phyloP scores from a whole-genome alignment of 2,113 vertebrate genomes.

The Heterotilapia buettikoferi region DNA sequence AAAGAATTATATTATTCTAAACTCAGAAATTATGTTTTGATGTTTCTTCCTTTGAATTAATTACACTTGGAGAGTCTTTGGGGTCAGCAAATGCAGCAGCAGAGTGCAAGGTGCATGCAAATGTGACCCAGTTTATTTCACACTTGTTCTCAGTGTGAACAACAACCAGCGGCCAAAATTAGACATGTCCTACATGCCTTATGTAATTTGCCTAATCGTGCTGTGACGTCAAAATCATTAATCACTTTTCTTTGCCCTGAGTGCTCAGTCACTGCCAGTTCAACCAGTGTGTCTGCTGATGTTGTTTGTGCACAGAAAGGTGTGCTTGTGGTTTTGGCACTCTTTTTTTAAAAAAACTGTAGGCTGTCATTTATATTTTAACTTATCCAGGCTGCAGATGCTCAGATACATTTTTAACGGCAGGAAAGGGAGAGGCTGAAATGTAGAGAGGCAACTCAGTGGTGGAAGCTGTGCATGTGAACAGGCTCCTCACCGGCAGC shows the following conservation, averaged over 20 bases:
- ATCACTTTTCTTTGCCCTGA: neutral
- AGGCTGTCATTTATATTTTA: constrained; percentile 38
- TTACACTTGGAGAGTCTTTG: neutral
- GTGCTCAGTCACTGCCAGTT: neutral
- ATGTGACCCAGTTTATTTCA: constrained; percentile 38
- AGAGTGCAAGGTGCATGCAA: constrained; percentile 30
- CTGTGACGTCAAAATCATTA: constrained; percentile 25
- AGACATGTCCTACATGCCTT: constrained; percentile 36
- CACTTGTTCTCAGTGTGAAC: neutral
- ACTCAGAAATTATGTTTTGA: neutral
- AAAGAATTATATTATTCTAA: constrained; percentile 45
- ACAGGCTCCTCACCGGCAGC: constrained; percentile 17
- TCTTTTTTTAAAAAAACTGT: neutral
- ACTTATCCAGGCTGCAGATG: neutral
- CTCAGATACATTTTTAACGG: constrained; percentile 37
- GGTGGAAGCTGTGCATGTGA: constrained; percentile 14
- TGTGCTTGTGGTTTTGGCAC: neutral
- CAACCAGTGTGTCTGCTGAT: neutral
- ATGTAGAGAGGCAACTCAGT: neutral
- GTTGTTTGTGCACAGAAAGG: neutral
- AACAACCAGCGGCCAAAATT: constrained; percentile 20
- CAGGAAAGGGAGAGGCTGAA: neutral
- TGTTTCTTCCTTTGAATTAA: constrained; percentile 18
- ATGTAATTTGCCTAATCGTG: constrained; percentile 28
- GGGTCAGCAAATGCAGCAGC: neutral